Percentiles rank a stretch among this genome's conserved stretches.
These are phyloP conservation scores for Cecidostiba fungosa DNA, from an alignment of 2,888 invertebrate genomes.

Conservation along the genomic window DNA sequence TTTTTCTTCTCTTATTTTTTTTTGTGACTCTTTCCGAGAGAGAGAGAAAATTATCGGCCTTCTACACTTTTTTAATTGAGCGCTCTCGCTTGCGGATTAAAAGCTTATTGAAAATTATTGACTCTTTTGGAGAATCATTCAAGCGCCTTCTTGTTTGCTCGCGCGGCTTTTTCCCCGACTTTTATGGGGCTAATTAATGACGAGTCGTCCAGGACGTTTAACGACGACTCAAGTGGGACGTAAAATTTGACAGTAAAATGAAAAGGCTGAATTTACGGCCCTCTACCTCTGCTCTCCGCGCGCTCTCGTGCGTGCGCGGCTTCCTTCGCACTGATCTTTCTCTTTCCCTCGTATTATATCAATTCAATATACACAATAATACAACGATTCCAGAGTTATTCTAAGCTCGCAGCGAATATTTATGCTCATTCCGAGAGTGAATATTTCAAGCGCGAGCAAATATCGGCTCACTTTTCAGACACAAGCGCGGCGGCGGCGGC, in stretches of 20 bases:
- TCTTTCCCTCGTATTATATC: neutral
- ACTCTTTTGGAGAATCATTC: conserved; percentile 48
- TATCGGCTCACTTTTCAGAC: conserved; percentile 62
- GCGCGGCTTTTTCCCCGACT: conserved; percentile 16
- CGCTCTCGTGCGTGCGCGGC: too few relatives aligned
- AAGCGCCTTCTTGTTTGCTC: conserved; percentile 28
- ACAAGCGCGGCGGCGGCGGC: too few relatives aligned
- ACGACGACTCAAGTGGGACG: conserved; percentile 9
- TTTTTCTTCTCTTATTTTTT: neutral
- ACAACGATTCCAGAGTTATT: neutral
- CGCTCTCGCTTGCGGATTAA: conserved; percentile 41
- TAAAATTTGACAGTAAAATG: conserved; percentile 4
- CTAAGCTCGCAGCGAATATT: neutral
- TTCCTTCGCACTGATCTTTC: neutral
- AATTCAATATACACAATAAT: neutral
- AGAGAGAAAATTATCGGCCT: conserved; percentile 59
- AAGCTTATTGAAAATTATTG: conserved; percentile 60
- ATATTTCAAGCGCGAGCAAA: conserved; percentile 62
- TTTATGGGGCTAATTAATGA: conserved; percentile 45
- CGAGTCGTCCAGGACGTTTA: conserved; percentile 24
- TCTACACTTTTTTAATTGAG: conserved; percentile 46
- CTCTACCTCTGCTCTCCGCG: neutral
- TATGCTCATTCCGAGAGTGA: conserved; percentile 39
- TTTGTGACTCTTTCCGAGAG: conserved; percentile 3
- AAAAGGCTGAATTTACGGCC: conserved; percentile 30